Conservation (phyloP, 1,140 invertebrate species). For the Drosophila paulistorum region DNA sequence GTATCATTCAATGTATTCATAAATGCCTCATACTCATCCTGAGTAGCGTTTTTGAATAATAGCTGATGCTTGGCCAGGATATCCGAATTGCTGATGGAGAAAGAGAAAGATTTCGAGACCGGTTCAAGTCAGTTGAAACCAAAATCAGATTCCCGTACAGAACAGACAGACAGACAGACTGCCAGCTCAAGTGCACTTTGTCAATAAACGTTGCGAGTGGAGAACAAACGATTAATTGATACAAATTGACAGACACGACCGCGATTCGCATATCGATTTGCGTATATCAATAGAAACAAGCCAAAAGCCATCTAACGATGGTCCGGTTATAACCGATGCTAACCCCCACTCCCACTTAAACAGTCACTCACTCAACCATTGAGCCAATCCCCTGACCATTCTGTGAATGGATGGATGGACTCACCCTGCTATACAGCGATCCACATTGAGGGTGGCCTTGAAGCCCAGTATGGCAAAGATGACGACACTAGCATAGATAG, state of each 20-base stretch:
- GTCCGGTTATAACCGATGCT: slow-evolving; percentile 63
- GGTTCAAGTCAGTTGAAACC: slow-evolving; percentile 50
- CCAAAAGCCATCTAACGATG: slow-evolving; percentile 44
- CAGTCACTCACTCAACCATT: slow-evolving; percentile 18
- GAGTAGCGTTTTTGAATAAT: slow-evolving; percentile 84
- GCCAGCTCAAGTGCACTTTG: slow-evolving; percentile 46
- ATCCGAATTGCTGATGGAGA: slow-evolving; percentile 84
- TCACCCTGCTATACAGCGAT: slow-evolving; percentile 90
- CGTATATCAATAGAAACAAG: slow-evolving; percentile 65
- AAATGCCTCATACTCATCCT: slow-evolving; percentile 85
- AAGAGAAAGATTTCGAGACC: slow-evolving; percentile 2
- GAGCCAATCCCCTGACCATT: slow-evolving; percentile 25
- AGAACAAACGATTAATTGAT: slow-evolving; percentile 64
- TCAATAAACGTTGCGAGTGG: slow-evolving; percentile 34
- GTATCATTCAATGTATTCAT: slow-evolving; percentile 83
- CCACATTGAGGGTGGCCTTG: slow-evolving; percentile 92
- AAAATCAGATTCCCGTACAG: neutral
- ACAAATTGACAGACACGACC: slow-evolving; percentile 69
- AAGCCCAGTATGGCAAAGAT: slow-evolving; percentile 95
- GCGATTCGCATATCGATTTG: slow-evolving; percentile 70
- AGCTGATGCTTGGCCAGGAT: slow-evolving; percentile 84
- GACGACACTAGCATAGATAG: slow-evolving; percentile 96
- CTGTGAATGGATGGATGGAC: slow-evolving; percentile 63
- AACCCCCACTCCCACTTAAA: slow-evolving; percentile 10
- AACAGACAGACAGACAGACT: neutral